These are phyloP conservation scores for Rhipidura dahli DNA, from an alignment of 2,113 vertebrate species.

Conservation along the genomic window DNA sequence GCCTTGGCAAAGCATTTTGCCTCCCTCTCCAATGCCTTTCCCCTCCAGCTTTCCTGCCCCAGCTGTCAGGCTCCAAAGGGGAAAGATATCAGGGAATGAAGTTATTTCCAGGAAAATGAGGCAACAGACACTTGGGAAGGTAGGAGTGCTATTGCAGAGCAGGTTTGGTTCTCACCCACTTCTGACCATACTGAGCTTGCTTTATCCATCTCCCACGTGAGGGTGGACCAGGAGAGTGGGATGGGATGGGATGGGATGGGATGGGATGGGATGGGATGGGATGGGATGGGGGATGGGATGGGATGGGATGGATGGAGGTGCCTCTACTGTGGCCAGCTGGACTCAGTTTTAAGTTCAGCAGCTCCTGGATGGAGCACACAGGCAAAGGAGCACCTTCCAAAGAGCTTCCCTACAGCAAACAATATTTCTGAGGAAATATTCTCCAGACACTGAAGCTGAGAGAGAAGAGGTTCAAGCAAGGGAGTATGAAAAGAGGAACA, in stretches of 20 bases:
- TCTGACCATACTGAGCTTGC: not conserved
- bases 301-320: not conserved
- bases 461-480: not conserved
- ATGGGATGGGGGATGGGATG: not conserved
- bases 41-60: not conserved
- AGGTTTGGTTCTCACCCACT: not conserved
- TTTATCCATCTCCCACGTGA: not conserved
- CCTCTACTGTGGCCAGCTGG: fast-evolving
- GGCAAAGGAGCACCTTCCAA: not conserved
- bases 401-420: not conserved
- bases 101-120: not conserved
- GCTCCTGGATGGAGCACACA: not conserved
- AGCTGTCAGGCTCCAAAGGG: not conserved
- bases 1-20: not conserved
- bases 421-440: not conserved
- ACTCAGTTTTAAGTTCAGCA: not conserved
- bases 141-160: not conserved
- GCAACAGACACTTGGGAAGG: not conserved
- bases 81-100: not conserved
- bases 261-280: not conserved
- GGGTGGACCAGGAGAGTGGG: not conserved
- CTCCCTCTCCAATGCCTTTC: not conserved
- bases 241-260: not conserved
- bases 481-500: not conserved
- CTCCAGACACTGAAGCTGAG: not conserved